Base-by-base conservation (phyloP, 37 sponge, comb jelly and placozoan genomes). In the Beroe ovata region DNA sequence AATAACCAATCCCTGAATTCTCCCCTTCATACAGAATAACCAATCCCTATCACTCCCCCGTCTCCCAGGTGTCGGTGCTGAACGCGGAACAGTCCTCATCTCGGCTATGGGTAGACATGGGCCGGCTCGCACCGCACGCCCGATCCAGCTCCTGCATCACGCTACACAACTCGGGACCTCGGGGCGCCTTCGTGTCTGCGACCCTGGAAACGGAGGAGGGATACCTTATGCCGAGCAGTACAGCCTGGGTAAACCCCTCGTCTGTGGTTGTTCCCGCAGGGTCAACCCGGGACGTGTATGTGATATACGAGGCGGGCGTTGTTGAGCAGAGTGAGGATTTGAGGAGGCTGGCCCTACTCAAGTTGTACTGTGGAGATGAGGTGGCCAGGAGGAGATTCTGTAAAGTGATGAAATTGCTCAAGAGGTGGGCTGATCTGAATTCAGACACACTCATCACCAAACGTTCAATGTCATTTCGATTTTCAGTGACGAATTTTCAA, bases 301-400 rank as follows among this genome's bases (percentile, higher is more conserved):
- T 77, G 84, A 77, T 40, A 8, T 42, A 77, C 22, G 54, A 77
- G 42, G 84, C 84, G 38, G 69, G 69, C 18, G 69, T 18, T 34
- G 69, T 18, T 18, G 69, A 66, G 33, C 11, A 66, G 36, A 37
- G 34, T 34, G 69, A 25, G 33, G 36, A 37, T 2, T 25, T 66
- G 36, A 26, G 36, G 32, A 66, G 69, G 84, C 19, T 77, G n/a
- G 84, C 84, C 0, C 41, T 42, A 23, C 28, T 77, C 1, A 77
- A 77, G 84, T 40, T 77, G 25, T 77, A 77, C 84, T 77, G 84
- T 42, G 84, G 84, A 14, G 84, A 77, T 23, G 54, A 77, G 26
- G 26, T 77, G 14, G 41, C 84, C 11, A 77, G 84, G 28, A 41
- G 84, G 28, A 39, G 84, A 26, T 77, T 77, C 84, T 77, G 84